Percentiles rank a stretch among this genome's conserved stretches.
phyloP scores from a whole-genome alignment of 2,888 invertebrate species.

The Drosophila borealis region DNA sequence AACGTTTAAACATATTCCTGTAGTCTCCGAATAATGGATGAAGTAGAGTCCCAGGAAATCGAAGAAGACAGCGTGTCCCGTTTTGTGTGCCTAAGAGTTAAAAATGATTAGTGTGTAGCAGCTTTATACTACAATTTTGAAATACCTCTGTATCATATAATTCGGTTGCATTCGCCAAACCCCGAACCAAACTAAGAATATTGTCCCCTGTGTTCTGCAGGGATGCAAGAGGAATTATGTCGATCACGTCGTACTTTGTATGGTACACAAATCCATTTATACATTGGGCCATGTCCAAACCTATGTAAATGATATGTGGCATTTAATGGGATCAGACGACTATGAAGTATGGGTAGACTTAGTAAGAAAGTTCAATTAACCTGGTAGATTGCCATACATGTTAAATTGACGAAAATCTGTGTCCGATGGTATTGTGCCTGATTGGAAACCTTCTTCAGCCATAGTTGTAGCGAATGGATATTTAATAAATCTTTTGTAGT shows the following conservation, averaged over 20 bases:
- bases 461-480: constrained; percentile 87
- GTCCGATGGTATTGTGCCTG: constrained; percentile 88
- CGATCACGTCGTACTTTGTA: constrained; percentile 89
- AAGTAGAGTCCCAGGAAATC: constrained; percentile 90
- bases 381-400: constrained; percentile 78
- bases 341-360: too few species aligned
- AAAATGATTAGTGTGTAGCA: too few species aligned
- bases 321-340: too few species aligned
- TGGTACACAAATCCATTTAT: constrained; percentile 92
- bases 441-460: constrained; percentile 88
- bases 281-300: constrained; percentile 90
- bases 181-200: constrained; percentile 86
- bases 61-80: constrained; percentile 88
- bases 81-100: constrained; percentile 77
- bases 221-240: constrained; percentile 88
- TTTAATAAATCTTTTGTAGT: constrained; percentile 85
- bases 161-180: constrained; percentile 55
- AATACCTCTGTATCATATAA: constrained; percentile 23
- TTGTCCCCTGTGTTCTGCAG: constrained; percentile 91
- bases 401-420: constrained; percentile 88
- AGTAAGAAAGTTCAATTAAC: not conserved
- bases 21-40: constrained; percentile 87
- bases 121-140: too few species aligned
- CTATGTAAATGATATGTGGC: constrained; percentile 69
- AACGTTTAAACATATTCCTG: constrained; percentile 82